Percentiles rank a stretch among this genome's conserved stretches.
These are phyloP conservation scores for Cricetomys ansorgei DNA, from an alignment of 2,113 vertebrate species.

Conservation along the genomic window DNA sequence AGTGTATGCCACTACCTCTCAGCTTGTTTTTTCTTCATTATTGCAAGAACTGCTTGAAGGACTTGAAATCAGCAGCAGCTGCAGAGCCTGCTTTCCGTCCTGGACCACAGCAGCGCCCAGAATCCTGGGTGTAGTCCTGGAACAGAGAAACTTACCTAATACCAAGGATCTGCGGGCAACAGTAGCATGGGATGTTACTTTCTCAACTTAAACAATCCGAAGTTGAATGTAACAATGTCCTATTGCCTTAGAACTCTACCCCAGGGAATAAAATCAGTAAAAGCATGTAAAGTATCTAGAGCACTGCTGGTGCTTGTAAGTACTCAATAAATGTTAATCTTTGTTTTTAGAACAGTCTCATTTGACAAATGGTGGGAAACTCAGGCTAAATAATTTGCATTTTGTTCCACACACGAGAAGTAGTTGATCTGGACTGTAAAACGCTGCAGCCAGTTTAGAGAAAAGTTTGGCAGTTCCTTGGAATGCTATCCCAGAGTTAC, in stretches of 20 bases:
- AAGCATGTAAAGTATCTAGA: not conserved
- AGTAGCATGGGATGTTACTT: not conserved
- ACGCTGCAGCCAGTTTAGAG: not conserved
- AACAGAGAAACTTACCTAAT: too few relatives aligned
- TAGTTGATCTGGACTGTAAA: constrained; percentile 36
- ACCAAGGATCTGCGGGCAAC: too few relatives aligned
- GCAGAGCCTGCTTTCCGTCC: not conserved
- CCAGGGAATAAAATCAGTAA: constrained; percentile 1
- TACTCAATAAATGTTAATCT: not conserved
- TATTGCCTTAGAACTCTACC: constrained; percentile 2
- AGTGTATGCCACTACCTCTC: too few relatives aligned
- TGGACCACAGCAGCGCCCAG: not conserved
- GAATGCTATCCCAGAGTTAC: constrained; percentile 11
- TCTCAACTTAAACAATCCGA: not conserved
- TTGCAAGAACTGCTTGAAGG: not conserved
- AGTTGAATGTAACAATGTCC: constrained; percentile 33
- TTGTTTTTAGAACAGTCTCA: constrained; percentile 37
- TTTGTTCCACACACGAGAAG: constrained; percentile 1
- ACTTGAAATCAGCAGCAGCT: not conserved
- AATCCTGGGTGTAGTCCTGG: too few relatives aligned
- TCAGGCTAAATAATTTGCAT: constrained; percentile 45
- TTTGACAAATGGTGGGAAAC: constrained; percentile 38
- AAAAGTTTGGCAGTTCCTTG: constrained; percentile 20
- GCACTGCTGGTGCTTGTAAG: not conserved
- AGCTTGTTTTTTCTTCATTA: not conserved